Conservation (phyloP, 2,797 vertebrate genomes). For the Pseudocheirus occidentalis region DNA sequence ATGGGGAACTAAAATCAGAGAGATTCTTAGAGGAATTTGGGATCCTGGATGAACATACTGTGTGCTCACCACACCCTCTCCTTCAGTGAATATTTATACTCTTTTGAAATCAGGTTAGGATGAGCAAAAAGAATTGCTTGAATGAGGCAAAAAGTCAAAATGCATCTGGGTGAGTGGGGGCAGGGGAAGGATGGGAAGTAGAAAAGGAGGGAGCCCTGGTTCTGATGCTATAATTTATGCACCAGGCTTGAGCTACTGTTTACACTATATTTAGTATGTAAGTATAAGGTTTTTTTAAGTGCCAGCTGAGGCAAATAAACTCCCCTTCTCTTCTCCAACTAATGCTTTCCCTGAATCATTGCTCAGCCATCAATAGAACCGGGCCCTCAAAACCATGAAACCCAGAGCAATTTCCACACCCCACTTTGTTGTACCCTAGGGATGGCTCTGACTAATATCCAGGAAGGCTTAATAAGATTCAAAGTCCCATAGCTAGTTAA, state of each 20-base stretch:
- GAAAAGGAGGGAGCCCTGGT: not conserved
- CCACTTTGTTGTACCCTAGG: not conserved
- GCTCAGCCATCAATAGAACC: not conserved
- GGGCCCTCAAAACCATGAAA: not conserved
- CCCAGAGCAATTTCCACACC: not conserved
- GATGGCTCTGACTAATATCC: not conserved
- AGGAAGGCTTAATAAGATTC: slow-evolving; percentile 8
- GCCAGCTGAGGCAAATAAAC: not conserved
- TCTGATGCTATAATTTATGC: not conserved
- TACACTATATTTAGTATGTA: not conserved
- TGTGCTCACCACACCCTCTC: not conserved
- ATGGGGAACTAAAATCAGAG: not conserved
- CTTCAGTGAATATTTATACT: not conserved
- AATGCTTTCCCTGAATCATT: not conserved
- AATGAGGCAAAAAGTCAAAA: not conserved
- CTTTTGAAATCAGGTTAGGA: not conserved
- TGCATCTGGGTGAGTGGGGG: not conserved
- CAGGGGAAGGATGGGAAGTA: not conserved
- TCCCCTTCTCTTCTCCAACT: not conserved
- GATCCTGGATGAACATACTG: not conserved
- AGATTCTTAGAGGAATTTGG: not conserved
- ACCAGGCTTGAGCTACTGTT: not conserved
- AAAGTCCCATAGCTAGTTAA: not conserved
- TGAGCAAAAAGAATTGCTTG: not conserved
- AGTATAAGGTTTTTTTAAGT: not conserved